Evolutionary conservation across 1,140 invertebrate genomes (phyloP).

Genomic region (Caenorhabditis tropicalis): DNA sequence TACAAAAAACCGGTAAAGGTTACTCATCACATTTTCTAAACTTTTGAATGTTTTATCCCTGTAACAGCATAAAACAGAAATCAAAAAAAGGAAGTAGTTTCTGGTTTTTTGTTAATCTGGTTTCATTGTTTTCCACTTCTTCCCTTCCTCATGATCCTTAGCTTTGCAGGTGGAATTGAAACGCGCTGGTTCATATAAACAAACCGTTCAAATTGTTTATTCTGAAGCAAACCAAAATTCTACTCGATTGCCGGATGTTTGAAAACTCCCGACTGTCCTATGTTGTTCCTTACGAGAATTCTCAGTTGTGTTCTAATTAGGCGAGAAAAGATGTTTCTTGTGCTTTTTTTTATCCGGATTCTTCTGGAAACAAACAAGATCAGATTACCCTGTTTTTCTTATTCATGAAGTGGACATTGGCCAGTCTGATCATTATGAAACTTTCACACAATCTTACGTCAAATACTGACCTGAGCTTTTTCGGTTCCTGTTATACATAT

Average conservation of each 20-base stretch:
- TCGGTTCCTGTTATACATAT: neutral
- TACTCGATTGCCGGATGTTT: slow-evolving; percentile 3
- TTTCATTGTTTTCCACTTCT: neutral
- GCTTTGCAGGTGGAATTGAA: neutral
- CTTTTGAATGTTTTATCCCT: too few species aligned
- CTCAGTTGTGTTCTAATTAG: neutral
- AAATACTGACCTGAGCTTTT: neutral
- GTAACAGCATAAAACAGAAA: neutral
- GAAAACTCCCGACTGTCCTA: neutral
- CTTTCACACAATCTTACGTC: neutral
- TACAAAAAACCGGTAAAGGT: neutral
- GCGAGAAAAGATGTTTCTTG: neutral
- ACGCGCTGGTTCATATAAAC: neutral
- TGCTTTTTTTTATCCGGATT: neutral
- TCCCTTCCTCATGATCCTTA: neutral
- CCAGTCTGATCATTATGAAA: neutral
- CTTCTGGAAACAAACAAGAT: neutral
- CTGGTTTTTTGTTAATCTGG: neutral
- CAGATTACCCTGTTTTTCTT: neutral
- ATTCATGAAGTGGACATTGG: neutral
- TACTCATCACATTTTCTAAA: too few species aligned
- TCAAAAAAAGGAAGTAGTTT: neutral
- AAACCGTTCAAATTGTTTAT: slow-evolving; percentile 24
- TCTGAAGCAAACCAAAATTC: neutral
- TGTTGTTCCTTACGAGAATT: neutral